phyloP scores from a whole-genome alignment of 1,140 invertebrate genomes.

The Reticulitermes speratus region DNA sequence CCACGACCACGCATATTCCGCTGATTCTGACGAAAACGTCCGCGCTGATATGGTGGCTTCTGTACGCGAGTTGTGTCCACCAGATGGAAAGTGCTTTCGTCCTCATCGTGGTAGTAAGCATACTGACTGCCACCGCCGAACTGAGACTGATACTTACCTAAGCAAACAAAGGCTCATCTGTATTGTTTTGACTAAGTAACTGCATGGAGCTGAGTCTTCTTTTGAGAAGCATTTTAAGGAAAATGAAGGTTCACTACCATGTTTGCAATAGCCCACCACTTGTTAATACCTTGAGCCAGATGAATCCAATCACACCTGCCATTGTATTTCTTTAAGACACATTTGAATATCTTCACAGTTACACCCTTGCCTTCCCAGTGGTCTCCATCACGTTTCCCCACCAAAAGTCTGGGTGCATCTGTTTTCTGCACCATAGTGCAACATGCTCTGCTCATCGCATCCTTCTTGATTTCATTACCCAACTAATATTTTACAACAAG shows the following conservation, averaged over 20 bases:
- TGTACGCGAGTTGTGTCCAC: conserved; percentile 92
- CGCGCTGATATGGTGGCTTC: conserved; percentile 87
- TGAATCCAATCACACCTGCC: no score
- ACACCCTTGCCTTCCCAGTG: no score
- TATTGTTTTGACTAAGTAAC: conserved; percentile 23
- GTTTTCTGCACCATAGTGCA: no score
- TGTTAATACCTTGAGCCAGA: no score
- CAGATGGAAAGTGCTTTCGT: conserved; percentile 97
- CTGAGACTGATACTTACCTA: conserved; percentile 93
- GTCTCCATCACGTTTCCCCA: no score
- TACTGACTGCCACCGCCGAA: conserved; percentile 94
- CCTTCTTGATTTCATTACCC: no score
- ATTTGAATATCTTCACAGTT: neutral
- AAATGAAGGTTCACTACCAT: neutral
- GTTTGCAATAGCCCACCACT: no score
- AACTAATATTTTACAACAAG: no score
- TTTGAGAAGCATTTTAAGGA: neutral
- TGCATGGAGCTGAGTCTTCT: conserved; percentile 17
- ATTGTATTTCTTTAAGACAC: neutral
- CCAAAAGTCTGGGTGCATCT: no score
- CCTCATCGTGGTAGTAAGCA: conserved; percentile 97
- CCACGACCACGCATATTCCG: conserved; percentile 75
- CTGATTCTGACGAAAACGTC: conserved; percentile 79
- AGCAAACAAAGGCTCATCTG: conserved; percentile 41
- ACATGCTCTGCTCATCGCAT: no score